Conservation (phyloP, 2,113 vertebrate species). For the Toxostoma redivivum region DNA sequence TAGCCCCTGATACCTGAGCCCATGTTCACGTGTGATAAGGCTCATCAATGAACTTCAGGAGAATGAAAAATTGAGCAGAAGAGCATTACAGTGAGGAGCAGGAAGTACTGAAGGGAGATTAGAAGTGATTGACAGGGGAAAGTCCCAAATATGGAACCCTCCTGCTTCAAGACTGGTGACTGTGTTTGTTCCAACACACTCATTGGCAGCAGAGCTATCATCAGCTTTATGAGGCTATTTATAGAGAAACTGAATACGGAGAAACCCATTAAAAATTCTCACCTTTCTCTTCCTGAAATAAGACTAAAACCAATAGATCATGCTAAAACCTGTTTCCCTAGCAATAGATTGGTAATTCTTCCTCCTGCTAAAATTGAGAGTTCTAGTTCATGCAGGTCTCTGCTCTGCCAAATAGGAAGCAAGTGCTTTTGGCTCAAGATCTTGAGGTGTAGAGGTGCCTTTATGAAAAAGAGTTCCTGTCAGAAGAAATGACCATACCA, state of each 20-base stretch:
- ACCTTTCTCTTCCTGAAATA: not conserved
- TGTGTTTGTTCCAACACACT: slow-evolving; percentile 15
- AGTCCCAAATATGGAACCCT: not conserved
- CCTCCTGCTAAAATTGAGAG: not conserved
- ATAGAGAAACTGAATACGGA: slow-evolving; percentile 31
- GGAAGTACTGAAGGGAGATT: not conserved
- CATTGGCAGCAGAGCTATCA: not conserved
- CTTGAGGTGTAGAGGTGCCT: not conserved
- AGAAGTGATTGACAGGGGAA: not conserved
- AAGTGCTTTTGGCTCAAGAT: not conserved
- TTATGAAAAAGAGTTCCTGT: not conserved
- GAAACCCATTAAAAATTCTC: slow-evolving; percentile 24
- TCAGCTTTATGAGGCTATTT: slow-evolving; percentile 47
- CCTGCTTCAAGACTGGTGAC: not conserved
- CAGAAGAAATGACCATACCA: not conserved
- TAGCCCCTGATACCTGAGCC: not conserved
- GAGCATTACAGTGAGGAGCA: not conserved
- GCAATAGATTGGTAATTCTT: not conserved
- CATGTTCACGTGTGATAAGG: not conserved
- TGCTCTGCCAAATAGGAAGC: not conserved
- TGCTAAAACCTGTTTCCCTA: not conserved
- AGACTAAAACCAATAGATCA: not conserved
- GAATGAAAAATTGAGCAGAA: not conserved
- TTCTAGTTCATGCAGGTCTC: not conserved
- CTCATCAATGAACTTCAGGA: not conserved